Base-by-base conservation (phyloP, 2,797 vertebrate species). In the Micrastur ruficollis region DNA sequence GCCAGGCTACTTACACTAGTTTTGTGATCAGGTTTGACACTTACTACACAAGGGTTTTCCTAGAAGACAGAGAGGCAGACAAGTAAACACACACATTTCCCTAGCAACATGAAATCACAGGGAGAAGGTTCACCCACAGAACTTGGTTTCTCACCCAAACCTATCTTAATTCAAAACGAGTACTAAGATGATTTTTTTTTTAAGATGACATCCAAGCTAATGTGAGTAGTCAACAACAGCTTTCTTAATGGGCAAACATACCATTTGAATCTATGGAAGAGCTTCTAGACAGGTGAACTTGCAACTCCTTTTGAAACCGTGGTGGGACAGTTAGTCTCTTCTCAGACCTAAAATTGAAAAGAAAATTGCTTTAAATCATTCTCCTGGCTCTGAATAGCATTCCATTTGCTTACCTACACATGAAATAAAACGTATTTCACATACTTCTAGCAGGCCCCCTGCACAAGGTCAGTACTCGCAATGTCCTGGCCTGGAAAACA, bases 231-330 rank as follows among this genome's bases (percentile, higher is more conserved):
- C 4, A 6, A 65, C 23, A 81, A 68, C 46, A 61, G 25, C 19
- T 7, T 65, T 86, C 31, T 47, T 68, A 81, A 62, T 38, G 36
- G 55, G 15, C 71, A 95, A 91, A 97, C 96, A 97, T 98, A 99
- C 99, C 93, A 65, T 96, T 97, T 56, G 95, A 97, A 88, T 98
- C 98, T 81, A 97, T 97, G 63, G 96, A 59, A 81, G 97, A 95
- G 86, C 98, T 98, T 96, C 98, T 98, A 90, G 99, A 98, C 29
- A 99, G 85, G 71, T 98, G 97, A 83, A 96, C 97, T 42, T 99
- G 98, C 67, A 99, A 98, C 95, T 99, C 99, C 96, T 98, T 99
- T 89, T 99, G 99, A 97, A 99, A 99, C 22, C 98, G 97, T 6
- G 99, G 97, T 5, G 99, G 98, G 65, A 98, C 92, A 66, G 97